Conservation (phyloP, 2,797 vertebrate species). For the Leptodactylus fallax region DNA sequence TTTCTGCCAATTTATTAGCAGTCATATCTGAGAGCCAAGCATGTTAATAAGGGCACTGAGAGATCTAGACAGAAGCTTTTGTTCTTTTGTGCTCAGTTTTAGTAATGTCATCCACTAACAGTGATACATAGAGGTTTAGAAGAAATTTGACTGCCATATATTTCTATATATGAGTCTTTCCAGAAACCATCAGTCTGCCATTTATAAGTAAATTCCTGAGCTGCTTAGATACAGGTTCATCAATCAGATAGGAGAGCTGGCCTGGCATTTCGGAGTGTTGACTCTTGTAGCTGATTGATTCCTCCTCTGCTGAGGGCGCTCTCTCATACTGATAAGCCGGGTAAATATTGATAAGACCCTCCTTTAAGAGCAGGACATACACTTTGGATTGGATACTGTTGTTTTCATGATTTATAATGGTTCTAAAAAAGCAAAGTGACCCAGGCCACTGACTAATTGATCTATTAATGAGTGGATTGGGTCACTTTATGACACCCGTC, state of each 20-base stretch:
- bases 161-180: neutral
- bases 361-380: slow-evolving; percentile 33
- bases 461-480: slow-evolving; percentile 61
- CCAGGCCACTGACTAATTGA: slow-evolving; percentile 56
- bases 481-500: slow-evolving; percentile 53
- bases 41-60: neutral
- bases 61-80: neutral
- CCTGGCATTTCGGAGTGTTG: slow-evolving; percentile 54
- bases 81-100: neutral
- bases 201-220: slow-evolving; percentile 35
- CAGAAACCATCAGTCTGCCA: neutral
- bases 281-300: slow-evolving; percentile 56
- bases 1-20: neutral
- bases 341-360: slow-evolving; percentile 60
- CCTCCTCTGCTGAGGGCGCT: slow-evolving; percentile 24
- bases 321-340: slow-evolving; percentile 60
- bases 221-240: slow-evolving; percentile 45
- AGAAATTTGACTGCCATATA: neutral
- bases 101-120: neutral
- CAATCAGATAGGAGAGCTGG: slow-evolving; percentile 15
- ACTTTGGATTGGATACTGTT: slow-evolving; percentile 41
- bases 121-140: neutral
- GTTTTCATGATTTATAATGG: slow-evolving; percentile 57
- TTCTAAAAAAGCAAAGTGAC: slow-evolving; percentile 52
- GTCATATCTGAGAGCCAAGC: neutral